A percentile compares a stretch with the other conserved stretches of the same genome.
Evolutionary conservation across 2,888 invertebrate genomes (phyloP).

Genomic region (Cryptus armator): DNA sequence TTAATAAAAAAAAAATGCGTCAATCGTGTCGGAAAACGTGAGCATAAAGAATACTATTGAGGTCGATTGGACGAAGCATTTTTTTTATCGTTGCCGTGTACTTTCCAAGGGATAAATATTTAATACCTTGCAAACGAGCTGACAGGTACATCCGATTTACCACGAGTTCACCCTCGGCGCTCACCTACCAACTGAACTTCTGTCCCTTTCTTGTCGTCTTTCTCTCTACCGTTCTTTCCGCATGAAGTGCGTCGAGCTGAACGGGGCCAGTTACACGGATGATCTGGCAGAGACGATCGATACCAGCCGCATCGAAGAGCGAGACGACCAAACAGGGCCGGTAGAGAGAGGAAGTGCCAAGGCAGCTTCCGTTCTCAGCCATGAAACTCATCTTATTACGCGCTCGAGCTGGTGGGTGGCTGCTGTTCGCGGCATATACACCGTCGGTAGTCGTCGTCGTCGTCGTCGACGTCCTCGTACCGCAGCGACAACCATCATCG

Average conservation of each 20-base stretch:
- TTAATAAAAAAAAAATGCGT: not conserved
- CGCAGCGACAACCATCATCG: conserved; percentile 27
- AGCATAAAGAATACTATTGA: not conserved
- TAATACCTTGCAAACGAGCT: conserved; percentile 43
- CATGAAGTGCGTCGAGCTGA: conserved; percentile 69
- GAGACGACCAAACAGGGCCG: conserved; percentile 30
- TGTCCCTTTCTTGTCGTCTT: conserved; percentile 33
- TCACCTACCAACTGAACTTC: conserved; percentile 36
- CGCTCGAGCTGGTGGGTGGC: conserved; percentile 59
- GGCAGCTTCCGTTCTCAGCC: conserved; percentile 70
- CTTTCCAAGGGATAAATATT: conserved; percentile 40
- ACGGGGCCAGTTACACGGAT: conserved; percentile 74
- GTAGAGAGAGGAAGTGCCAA: conserved; percentile 63
- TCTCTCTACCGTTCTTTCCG: conserved; percentile 61
- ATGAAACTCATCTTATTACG: conserved; percentile 72
- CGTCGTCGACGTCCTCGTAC: conserved; percentile 22
- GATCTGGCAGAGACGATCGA: conserved; percentile 75
- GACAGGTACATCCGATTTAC: conserved; percentile 64
- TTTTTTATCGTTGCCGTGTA: conserved; percentile 10
- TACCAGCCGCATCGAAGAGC: conserved; percentile 65
- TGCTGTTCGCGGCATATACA: conserved; percentile 43
- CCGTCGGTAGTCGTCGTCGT: conserved; percentile 33
- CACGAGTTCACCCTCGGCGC: conserved; percentile 45
- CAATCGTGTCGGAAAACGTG: not conserved
- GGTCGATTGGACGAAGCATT: not conserved